phyloP scores from a whole-genome alignment of 1,140 invertebrate genomes.

The Idris sp. region DNA sequence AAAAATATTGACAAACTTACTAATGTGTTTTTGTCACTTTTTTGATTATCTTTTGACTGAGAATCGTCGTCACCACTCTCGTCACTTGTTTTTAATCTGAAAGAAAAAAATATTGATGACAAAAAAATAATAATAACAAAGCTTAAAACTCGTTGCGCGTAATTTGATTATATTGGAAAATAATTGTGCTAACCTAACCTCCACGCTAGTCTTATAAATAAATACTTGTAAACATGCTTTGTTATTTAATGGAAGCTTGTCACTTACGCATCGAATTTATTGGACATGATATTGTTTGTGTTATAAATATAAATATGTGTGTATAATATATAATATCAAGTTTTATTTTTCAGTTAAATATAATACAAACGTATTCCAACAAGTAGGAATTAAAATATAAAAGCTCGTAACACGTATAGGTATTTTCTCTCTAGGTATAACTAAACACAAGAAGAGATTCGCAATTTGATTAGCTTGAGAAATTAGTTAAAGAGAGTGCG shows the following conservation, averaged over 20 bases:
- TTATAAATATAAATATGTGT: slow-evolving; percentile 66
- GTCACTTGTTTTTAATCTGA: slow-evolving; percentile 80
- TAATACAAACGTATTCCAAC: slow-evolving; percentile 66
- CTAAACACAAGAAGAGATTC: no score
- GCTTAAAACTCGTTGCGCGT: no score
- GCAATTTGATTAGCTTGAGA: no score
- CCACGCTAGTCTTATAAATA: slow-evolving; percentile 31
- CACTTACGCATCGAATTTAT: slow-evolving; percentile 83
- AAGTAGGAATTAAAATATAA: slow-evolving; percentile 68
- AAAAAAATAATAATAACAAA: no score
- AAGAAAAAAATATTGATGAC: slow-evolving; percentile 53
- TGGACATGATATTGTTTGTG: slow-evolving; percentile 78
- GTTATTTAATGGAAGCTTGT: slow-evolving; percentile 21
- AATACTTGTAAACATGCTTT: slow-evolving; percentile 47
- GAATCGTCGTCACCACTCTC: slow-evolving; percentile 81
- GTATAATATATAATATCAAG: slow-evolving; percentile 48
- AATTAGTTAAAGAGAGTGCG: no score
- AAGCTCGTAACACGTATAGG: slow-evolving; percentile 55
- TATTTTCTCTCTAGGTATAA: no score
- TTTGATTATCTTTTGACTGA: slow-evolving; percentile 74
- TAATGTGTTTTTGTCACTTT: slow-evolving; percentile 72
- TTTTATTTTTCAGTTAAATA: slow-evolving; percentile 68
- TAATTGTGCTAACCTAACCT: slow-evolving; percentile 50
- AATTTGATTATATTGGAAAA: slow-evolving; percentile 1
- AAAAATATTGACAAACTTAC: no score